These are phyloP conservation scores for Macrosoma leucophasiata DNA, from an alignment of 2,888 invertebrate species.

Conservation along the genomic window DNA sequence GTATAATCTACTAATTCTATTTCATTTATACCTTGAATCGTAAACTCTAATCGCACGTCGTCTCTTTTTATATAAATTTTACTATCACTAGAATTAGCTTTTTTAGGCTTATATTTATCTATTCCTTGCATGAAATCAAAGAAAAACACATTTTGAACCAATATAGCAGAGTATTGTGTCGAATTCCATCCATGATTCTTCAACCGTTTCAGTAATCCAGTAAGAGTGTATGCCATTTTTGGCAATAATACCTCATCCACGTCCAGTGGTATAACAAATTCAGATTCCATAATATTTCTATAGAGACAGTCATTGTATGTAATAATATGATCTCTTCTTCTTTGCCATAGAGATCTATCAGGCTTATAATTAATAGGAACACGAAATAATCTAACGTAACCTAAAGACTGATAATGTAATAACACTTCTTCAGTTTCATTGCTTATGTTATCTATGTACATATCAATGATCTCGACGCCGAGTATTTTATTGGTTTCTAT, in stretches of 20 bases:
- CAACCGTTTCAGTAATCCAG: constrained; percentile 69
- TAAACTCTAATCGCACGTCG: constrained; percentile 57
- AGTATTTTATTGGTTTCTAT: constrained; percentile 80
- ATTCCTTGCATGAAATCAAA: constrained; percentile 72
- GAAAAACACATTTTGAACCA: constrained; percentile 81
- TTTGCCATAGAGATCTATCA: constrained; percentile 74
- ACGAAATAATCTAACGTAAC: constrained; percentile 63
- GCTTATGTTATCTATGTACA: constrained; percentile 79
- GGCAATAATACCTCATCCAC: constrained; percentile 85
- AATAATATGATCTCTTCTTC: constrained; percentile 82
- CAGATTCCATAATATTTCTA: constrained; percentile 78
- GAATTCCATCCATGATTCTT: constrained; percentile 55
- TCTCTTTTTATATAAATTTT: constrained; percentile 59
- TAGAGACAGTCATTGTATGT: constrained; percentile 88
- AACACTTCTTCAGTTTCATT: constrained; percentile 72
- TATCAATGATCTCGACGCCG: constrained; percentile 79
- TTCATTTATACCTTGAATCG: constrained; percentile 43
- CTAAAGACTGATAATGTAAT: constrained; percentile 69
- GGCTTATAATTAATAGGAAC: constrained; percentile 69
- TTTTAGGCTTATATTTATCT: constrained; percentile 36
- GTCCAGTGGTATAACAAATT: constrained; percentile 81
- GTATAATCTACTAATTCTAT: constrained; percentile 46
- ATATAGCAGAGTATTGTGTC: constrained; percentile 74
- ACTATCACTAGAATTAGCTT: constrained; percentile 33
- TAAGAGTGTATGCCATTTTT: constrained; percentile 74